Conservation (phyloP, 2,113 vertebrate genomes). For the Rhipidura dahli region DNA sequence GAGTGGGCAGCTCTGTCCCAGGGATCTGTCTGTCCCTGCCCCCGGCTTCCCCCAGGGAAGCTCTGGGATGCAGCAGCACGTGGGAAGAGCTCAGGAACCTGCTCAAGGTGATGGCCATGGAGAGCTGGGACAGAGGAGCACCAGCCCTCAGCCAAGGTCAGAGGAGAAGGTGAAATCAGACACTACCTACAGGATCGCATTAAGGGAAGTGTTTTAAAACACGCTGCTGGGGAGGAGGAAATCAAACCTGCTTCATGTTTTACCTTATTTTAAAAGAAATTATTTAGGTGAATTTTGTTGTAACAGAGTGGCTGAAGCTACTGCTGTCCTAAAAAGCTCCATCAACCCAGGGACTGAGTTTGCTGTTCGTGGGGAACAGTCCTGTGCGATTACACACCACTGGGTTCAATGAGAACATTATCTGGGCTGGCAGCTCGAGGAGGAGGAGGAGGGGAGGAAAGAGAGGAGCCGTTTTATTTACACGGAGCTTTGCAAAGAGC, state of each 20-base stretch:
- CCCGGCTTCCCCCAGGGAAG: not conserved
- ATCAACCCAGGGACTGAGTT: not conserved
- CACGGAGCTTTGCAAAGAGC: not conserved
- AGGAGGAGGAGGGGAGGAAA: not conserved
- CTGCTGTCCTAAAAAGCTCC: not conserved
- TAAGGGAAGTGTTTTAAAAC: not conserved
- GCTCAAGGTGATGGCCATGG: accelerated
- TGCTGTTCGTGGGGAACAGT: not conserved
- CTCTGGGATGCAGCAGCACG: accelerated
- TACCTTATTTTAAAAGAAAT: not conserved
- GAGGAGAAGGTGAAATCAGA: not conserved
- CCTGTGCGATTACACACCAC: not conserved
- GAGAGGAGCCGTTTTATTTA: not conserved
- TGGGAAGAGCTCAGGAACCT: not conserved
- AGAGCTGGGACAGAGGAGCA: not conserved
- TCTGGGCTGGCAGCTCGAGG: not conserved
- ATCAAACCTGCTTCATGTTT: not conserved
- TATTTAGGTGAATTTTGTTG: not conserved
- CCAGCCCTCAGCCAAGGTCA: not conserved
- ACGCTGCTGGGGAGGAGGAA: not conserved
- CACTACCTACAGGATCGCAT: not conserved
- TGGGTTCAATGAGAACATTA: not conserved
- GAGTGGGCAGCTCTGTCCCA: not conserved
- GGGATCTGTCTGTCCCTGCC: not conserved
- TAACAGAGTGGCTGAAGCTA: accelerated